Percentiles rank a stretch among this genome's conserved stretches.
phyloP scores from a whole-genome alignment of 2,113 vertebrate genomes.

The Passer domesticus region DNA sequence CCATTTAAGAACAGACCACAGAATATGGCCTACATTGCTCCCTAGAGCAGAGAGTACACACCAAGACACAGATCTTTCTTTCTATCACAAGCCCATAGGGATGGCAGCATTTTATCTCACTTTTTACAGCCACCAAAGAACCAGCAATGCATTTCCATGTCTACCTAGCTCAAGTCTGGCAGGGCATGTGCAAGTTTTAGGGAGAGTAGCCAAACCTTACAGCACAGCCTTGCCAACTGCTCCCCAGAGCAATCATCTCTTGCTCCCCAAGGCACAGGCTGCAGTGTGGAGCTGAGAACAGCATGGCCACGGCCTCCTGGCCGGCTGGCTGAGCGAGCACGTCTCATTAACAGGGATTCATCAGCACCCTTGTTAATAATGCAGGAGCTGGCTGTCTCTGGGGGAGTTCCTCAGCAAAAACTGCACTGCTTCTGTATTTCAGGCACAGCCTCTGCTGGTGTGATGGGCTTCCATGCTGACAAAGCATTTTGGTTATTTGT shows the following conservation, averaged over 20 bases:
- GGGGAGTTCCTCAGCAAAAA: slow-evolving; percentile 59
- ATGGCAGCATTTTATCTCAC: not conserved
- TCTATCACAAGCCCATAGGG: not conserved
- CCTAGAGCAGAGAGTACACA: not conserved
- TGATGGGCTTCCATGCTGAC: slow-evolving; percentile 27
- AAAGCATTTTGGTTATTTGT: slow-evolving; percentile 38
- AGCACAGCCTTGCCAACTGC: not conserved
- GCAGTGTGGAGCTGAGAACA: not conserved
- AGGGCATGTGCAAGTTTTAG: not conserved
- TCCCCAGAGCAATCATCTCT: not conserved
- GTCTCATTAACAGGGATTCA: slow-evolving; percentile 66
- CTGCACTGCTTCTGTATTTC: slow-evolving; percentile 3
- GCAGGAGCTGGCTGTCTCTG: slow-evolving; percentile 53
- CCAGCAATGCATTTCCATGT: not conserved
- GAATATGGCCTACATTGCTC: not conserved
- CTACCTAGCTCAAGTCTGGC: not conserved
- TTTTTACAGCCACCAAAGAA: not conserved
- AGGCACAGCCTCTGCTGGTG: not conserved
- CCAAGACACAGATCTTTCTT: not conserved
- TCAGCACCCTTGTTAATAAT: slow-evolving; percentile 59
- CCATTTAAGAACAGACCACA: not conserved
- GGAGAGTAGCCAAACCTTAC: not conserved
- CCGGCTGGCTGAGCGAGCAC: not conserved
- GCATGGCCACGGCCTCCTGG: not conserved
- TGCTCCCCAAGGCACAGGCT: not conserved